Base-by-base conservation (phyloP, 2,113 vertebrate species). In the Orycteropus afer region DNA sequence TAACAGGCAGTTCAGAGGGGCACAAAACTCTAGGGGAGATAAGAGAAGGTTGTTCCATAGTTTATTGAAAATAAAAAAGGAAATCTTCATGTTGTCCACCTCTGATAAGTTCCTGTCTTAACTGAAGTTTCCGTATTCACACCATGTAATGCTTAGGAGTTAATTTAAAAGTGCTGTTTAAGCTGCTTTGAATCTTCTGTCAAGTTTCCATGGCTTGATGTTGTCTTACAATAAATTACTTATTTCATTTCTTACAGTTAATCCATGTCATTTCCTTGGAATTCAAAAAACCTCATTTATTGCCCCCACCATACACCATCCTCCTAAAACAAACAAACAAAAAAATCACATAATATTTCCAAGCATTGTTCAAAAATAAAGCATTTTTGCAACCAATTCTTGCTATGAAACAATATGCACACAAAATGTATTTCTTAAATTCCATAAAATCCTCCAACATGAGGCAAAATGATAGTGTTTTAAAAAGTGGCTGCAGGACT, bases 131-230 rank as follows among this genome's bases (percentile, higher is more conserved):
- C 98, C 98, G 97, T 96, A 97, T 98, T 98, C 98, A 98, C 98
- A 98, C 98, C 98, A 97, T 95, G 98, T 97, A 98, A 98, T 97
- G 98, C 98, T 98, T 98, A 98, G 98, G 98, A 98, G 98, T 98
- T 98, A 98, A 98, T 97, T 97, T 98, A 98, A 98, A 98, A 98
- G 98, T 98, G 98, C 98, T 98, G 98, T 97, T 98, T 98, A 98
- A 98, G 98, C 98, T 98, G 98, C 98, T 98, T 99, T 99, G 99
- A 99, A 98, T 99, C 98, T 99, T 99, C 99, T 98, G 98, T 99
- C 98, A 98, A 99, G 99, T 99, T 99, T 99, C 99, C 99, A 99
- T 99, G 99, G 99, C 99, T 99, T 99, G 99, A 99, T 99, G 99
- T 99, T 99, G 99, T 99, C 98, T 98, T 98, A 99, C 99, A 99